A percentile compares a stretch with the other conserved stretches of the same genome.
Evolutionary conservation across 1,140 invertebrate species (phyloP).

Genomic region (Drosophila tani): DNA sequence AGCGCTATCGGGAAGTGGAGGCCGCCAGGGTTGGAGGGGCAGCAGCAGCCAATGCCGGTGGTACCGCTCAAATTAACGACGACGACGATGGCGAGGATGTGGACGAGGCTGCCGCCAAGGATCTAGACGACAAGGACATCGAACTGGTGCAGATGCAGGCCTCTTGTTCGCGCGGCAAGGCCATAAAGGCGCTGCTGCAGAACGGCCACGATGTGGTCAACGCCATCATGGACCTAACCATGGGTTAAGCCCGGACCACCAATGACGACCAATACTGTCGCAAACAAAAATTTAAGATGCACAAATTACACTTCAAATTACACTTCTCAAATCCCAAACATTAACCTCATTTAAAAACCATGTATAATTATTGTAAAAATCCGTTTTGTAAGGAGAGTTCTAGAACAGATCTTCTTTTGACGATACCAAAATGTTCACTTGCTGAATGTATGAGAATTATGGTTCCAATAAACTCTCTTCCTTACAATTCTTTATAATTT

Average conservation of each 20-base stretch:
- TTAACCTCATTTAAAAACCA: background rate
- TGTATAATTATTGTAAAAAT: background rate
- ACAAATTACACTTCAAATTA: background rate
- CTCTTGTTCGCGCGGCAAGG: constrained; percentile 50
- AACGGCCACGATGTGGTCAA: constrained; percentile 69
- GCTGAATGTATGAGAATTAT: background rate
- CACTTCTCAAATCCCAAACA: background rate
- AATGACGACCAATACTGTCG: background rate
- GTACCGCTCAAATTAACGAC: background rate
- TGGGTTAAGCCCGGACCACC: constrained; percentile 8
- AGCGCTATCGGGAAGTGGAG: constrained; percentile 28
- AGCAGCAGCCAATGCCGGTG: background rate
- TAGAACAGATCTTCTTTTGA: background rate
- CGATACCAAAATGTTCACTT: background rate
- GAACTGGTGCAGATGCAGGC: constrained; percentile 68
- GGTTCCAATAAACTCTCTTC: background rate
- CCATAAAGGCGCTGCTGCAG: constrained; percentile 55
- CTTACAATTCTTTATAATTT: background rate
- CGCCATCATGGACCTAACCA: constrained; percentile 68
- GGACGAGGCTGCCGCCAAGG: background rate
- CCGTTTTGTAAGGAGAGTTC: background rate
- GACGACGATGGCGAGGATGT: constrained; percentile 12
- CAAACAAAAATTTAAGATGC: background rate
- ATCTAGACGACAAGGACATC: constrained; percentile 61
- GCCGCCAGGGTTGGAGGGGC: background rate